A percentile compares a stretch with the other conserved stretches of the same genome.
Conservation (phyloP, 2,113 vertebrate species). For the Apeltes quadracus region DNA sequence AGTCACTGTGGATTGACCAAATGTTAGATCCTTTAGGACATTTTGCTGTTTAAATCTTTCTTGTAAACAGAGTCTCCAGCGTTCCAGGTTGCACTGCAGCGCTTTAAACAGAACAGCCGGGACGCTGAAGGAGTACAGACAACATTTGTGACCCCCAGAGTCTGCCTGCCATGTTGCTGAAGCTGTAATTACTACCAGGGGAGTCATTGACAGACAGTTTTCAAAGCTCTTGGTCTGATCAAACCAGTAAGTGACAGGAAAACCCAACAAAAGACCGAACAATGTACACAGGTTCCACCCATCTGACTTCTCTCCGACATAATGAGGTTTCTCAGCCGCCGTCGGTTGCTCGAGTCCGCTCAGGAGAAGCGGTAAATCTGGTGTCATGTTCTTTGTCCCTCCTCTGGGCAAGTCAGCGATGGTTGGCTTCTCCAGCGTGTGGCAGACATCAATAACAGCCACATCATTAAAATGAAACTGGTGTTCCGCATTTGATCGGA, state of each 20-base stretch:
- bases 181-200: constrained; percentile 83
- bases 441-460: constrained; percentile 83
- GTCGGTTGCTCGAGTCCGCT: constrained; percentile 2
- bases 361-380: constrained; percentile 76
- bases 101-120: constrained; percentile 81
- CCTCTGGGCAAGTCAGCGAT: constrained; percentile 50
- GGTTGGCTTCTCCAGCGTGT: constrained; percentile 69
- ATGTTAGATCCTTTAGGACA: constrained; percentile 81
- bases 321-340: constrained; percentile 57
- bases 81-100: constrained; percentile 66
- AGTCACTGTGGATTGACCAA: constrained; percentile 82
- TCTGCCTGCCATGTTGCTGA: constrained; percentile 76
- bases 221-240: constrained; percentile 69
- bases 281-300: constrained; percentile 90
- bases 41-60: constrained; percentile 80
- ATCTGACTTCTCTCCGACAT: constrained; percentile 47
- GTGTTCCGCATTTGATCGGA: constrained; percentile 69
- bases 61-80: constrained; percentile 81
- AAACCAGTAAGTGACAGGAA: constrained; percentile 88
- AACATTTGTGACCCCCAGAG: constrained; percentile 56
- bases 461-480: constrained; percentile 43
- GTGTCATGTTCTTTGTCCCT: constrained; percentile 59
- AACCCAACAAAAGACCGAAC: constrained; percentile 90
- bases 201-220: constrained; percentile 88
- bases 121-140: constrained; percentile 91